A percentile compares a stretch with the other conserved stretches of the same genome.
phyloP scores from a whole-genome alignment of 2,113 vertebrate species.

The Sceloporus undulatus region DNA sequence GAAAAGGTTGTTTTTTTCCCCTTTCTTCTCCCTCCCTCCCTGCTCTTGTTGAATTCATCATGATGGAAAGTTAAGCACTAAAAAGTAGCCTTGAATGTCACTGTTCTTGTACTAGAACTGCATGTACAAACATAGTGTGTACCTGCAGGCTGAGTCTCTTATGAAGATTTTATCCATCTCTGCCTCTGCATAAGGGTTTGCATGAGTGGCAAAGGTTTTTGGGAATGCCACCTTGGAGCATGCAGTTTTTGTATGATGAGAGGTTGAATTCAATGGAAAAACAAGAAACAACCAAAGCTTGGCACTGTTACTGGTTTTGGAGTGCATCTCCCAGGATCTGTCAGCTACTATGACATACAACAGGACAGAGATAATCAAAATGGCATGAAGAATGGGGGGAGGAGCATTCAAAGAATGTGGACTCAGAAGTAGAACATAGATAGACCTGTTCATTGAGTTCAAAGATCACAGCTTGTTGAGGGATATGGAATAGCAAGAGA shows the following conservation, averaged over 20 bases:
- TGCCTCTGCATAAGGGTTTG: background rate
- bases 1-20: background rate
- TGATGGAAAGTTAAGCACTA: slow-evolving; percentile 9
- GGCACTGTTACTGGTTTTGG: too few relatives aligned
- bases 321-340: too few relatives aligned
- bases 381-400: too few relatives aligned
- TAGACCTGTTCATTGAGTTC: too few relatives aligned
- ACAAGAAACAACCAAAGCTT: too few relatives aligned
- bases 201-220: background rate
- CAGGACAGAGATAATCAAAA: too few relatives aligned
- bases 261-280: too few relatives aligned
- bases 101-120: background rate
- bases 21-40: background rate
- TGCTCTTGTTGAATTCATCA: background rate
- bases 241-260: background rate
- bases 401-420: too few relatives aligned
- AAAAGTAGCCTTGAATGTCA: slow-evolving; percentile 2
- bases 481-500: too few relatives aligned
- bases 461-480: too few relatives aligned
- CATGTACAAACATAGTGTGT: background rate
- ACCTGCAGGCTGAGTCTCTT: background rate
- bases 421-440: too few relatives aligned
- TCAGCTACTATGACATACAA: too few relatives aligned
- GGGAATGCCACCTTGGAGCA: background rate
- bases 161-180: background rate